A percentile compares a stretch with the other conserved stretches of the same genome.
Evolutionary conservation across 2,888 invertebrate species (phyloP).

Genomic region (Scrobipalpa costella): DNA sequence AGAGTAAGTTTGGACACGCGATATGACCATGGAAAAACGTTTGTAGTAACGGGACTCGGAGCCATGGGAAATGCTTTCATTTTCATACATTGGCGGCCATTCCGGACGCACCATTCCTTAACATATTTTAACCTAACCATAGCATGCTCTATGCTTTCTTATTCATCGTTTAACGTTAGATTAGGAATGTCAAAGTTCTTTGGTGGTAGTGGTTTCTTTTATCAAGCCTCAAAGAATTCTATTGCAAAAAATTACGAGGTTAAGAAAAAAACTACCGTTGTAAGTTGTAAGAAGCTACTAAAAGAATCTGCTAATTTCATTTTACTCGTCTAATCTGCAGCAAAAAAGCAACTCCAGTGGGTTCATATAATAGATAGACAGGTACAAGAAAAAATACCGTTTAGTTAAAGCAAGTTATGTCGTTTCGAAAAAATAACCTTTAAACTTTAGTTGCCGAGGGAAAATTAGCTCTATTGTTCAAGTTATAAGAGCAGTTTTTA

Average conservation of each 20-base stretch:
- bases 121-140: too few relatives aligned
- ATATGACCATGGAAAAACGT: neutral
- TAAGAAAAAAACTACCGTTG: too few relatives aligned
- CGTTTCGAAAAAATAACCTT: neutral
- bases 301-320: too few relatives aligned
- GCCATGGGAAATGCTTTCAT: neutral
- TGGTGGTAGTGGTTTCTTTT: too few relatives aligned
- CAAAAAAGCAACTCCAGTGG: neutral
- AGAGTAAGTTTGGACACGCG: constrained; percentile 1
- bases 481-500: neutral
- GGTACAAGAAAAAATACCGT: constrained; percentile 4
- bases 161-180: too few relatives aligned
- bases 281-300: too few relatives aligned
- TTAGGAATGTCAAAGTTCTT: too few relatives aligned
- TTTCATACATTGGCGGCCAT: neutral
- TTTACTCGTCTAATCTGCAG: too few relatives aligned
- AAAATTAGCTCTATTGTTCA: neutral
- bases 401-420: neutral
- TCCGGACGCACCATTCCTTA: too few relatives aligned
- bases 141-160: too few relatives aligned
- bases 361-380: neutral
- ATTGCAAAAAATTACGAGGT: too few relatives aligned
- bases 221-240: too few relatives aligned
- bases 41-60: neutral
- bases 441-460: neutral